Conservation (phyloP, 2,113 vertebrate genomes). For the Phodopus roborovskii region DNA sequence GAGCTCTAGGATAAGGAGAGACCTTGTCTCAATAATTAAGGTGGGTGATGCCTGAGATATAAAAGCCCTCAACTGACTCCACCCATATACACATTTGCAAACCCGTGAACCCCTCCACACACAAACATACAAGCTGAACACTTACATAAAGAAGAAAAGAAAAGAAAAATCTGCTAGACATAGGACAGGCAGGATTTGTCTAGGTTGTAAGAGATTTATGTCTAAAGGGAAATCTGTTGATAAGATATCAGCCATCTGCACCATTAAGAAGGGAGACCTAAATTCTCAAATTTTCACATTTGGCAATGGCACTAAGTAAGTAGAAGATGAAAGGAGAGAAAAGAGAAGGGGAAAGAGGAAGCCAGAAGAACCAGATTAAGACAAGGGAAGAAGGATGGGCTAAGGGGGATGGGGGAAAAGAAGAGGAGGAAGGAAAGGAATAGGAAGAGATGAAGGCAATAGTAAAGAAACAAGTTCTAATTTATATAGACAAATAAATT, state of each 20-base stretch:
- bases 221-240: background rate
- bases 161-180: background rate
- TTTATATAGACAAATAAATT: background rate
- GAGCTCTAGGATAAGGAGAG: background rate
- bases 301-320: background rate
- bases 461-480: background rate
- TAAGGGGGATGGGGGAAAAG: too few species aligned
- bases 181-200: background rate
- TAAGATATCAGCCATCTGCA: background rate
- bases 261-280: background rate
- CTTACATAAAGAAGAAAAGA: background rate
- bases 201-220: background rate
- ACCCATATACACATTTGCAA: too few species aligned
- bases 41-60: too few species aligned
- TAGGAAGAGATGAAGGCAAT: too few species aligned
- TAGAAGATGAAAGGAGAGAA: background rate
- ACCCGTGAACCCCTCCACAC: too few species aligned
- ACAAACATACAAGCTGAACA: background rate
- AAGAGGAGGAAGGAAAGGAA: background rate
- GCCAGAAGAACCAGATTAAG: background rate
- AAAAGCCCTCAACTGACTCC: fast-evolving
- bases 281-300: background rate
- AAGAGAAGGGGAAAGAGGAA: background rate
- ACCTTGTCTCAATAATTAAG: background rate
- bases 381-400: too few species aligned